Evolutionary conservation across 2,888 invertebrate genomes (phyloP).

Genomic region (Hanleya hanleyi): DNA sequence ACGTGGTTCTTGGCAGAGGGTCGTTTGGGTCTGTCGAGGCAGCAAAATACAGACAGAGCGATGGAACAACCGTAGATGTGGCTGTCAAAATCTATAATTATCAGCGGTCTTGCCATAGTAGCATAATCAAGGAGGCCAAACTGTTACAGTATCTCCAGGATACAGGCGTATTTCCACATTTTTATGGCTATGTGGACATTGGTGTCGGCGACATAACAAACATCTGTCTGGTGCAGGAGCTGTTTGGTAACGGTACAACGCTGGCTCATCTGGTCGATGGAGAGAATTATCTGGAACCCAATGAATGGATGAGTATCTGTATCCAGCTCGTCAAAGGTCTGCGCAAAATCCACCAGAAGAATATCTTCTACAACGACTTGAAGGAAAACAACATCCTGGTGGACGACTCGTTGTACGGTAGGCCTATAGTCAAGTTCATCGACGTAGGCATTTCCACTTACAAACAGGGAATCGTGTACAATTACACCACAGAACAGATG

Average conservation of each 20-base stretch:
- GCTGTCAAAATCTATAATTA: not conserved
- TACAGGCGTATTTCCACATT: not conserved
- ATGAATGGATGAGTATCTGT: not conserved
- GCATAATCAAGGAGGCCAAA: not conserved
- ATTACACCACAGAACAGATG: not conserved
- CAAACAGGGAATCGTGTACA: not conserved
- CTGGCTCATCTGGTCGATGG: not conserved
- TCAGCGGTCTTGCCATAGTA: not conserved
- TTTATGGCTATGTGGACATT: not conserved
- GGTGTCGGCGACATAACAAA: not conserved
- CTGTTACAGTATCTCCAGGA: not conserved
- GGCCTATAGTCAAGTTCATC: not conserved
- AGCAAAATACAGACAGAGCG: not conserved
- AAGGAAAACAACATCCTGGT: not conserved
- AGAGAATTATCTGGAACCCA: not conserved
- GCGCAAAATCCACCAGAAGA: not conserved
- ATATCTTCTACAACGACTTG: not conserved
- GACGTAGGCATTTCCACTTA: not conserved
- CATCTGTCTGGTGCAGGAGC: not conserved
- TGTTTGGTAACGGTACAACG: not conserved
- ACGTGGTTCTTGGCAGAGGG: not conserved
- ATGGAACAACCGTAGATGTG: not conserved
- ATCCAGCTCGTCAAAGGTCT: not conserved
- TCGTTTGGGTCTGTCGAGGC: conserved; percentile 2
- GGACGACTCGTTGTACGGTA: not conserved